Evolutionary conservation across 30 jellyfish, hydroid and myxozoan species (phyloP).

Genomic region (Aurelia sp.): DNA sequence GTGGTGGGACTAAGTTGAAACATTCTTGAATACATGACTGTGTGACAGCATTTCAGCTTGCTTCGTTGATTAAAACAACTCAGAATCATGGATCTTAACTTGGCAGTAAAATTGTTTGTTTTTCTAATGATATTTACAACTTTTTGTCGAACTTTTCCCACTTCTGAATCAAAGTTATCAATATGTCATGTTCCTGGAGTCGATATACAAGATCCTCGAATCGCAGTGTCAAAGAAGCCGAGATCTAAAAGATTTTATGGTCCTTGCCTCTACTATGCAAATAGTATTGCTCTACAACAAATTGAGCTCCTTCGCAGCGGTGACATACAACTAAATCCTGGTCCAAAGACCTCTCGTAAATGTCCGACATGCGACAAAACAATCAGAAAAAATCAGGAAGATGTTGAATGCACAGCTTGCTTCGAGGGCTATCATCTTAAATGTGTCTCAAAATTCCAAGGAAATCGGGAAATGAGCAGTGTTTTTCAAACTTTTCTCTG

Average conservation of each 20-base stretch:
- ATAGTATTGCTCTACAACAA: slow-evolving; percentile 3
- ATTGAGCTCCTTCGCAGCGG: slow-evolving; percentile 44
- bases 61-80: slow-evolving; percentile 2
- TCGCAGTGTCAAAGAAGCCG: slow-evolving; percentile 2
- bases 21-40: slow-evolving; percentile 7
- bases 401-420: slow-evolving; percentile 37
- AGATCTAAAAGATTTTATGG: neutral
- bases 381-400: slow-evolving; percentile 30
- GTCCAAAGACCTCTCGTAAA: slow-evolving; percentile 18
- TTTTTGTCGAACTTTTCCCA: neutral
- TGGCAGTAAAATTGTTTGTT: neutral
- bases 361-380: slow-evolving; percentile 42
- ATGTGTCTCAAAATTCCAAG: slow-evolving; percentile 9
- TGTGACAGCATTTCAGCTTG: slow-evolving; percentile 9
- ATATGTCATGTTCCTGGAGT: slow-evolving; percentile 1
- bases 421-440: slow-evolving; percentile 13
- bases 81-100: neutral
- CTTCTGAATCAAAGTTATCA: neutral
- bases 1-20: slow-evolving; percentile 9
- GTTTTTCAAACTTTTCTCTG: neutral
- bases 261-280: slow-evolving; percentile 1
- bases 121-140: neutral
- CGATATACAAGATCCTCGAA: neutral
- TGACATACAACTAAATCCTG: slow-evolving; percentile 29
- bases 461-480: neutral